Base-by-base conservation (phyloP, 2,113 vertebrate genomes). In the Alectura lathami region DNA sequence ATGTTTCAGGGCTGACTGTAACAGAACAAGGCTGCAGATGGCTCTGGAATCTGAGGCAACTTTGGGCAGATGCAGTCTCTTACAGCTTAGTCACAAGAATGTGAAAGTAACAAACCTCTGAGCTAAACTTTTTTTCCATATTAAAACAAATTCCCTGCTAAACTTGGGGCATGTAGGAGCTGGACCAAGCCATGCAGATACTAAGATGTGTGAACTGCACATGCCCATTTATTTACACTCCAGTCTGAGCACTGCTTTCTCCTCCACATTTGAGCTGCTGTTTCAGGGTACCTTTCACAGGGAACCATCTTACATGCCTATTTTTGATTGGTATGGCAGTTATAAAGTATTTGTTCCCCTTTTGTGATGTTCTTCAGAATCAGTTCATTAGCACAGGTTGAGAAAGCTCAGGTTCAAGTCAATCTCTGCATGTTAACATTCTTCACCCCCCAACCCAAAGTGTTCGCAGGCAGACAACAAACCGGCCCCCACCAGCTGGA, bases 401-500 rank as follows among this genome's bases (percentile, higher is more conserved):
- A 20, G 43, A 7, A 30, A 9, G 45, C 38, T 79, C 18, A 3
- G 38, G 51, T 32, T 10, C 2, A 45, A 63, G 22, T 3, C 8
- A 11, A 40, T 27, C 30, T 27, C 6, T 36, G 10, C 30, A 56
- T 2, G 0, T 15, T 34, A 45, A 67, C 11, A 2, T 57, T 57
- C 30, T 57, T 57, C 32, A n/a, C 32, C 32, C 54, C 30, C 17
- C 18, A 56, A 6, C 54, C 54, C 29, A 11, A 30, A 57, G 99
- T 1, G 98, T 97, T 36, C 98, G 98, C 93, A 98, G 99, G 88
- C 98, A 99, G 30, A 98, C 98, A 0, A 98, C 97, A 54, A 98
- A 91, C 95, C 97, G 99, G 5, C 99, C 99, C 5, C 40, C 98
- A 1, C 99, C 99, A 0, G 99, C 99, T 9, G 99, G 98, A 16